Percentiles rank a stretch among this genome's conserved stretches.
These are phyloP conservation scores for Neodiprion lecontei DNA, from an alignment of 1,140 invertebrate genomes.

Conservation along the genomic window DNA sequence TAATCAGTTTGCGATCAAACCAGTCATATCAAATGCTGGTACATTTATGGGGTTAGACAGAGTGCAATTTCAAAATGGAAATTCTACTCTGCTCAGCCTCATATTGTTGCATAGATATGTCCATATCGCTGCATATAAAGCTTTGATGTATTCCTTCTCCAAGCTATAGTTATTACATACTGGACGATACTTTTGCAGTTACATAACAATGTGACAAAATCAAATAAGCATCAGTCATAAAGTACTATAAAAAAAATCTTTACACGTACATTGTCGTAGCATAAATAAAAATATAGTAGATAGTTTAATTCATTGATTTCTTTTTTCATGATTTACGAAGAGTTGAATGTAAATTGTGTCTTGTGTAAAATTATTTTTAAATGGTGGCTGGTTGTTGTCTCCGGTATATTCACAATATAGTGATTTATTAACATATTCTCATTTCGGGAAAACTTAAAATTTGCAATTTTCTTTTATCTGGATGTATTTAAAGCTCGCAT, in stretches of 20 bases:
- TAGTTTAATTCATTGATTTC: neutral
- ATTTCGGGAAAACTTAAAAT: conserved; percentile 37
- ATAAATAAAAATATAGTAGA: conserved; percentile 12
- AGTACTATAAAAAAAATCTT: neutral
- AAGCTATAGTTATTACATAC: neutral
- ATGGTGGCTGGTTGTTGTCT: conserved; percentile 50
- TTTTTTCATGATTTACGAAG: conserved; percentile 7
- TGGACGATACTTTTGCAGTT: no score
- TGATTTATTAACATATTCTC: conserved; percentile 25
- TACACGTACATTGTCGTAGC: conserved; percentile 30
- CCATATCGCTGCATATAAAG: neutral
- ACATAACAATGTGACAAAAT: no score
- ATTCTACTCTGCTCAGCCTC: neutral
- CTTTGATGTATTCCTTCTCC: neutral
- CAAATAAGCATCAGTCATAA: no score
- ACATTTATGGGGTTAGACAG: neutral
- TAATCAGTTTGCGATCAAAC: neutral
- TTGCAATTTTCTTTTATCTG: conserved; percentile 41
- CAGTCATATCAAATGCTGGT: neutral
- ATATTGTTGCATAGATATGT: neutral
- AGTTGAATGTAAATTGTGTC: conserved; percentile 23
- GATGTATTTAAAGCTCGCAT: conserved; percentile 42
- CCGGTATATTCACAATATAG: conserved; percentile 35
- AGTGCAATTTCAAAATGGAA: neutral
- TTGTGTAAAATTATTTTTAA: conserved; percentile 33